These are phyloP conservation scores for Nephrotoma guestfalica DNA, from an alignment of 2,888 invertebrate species.

Conservation along the genomic window DNA sequence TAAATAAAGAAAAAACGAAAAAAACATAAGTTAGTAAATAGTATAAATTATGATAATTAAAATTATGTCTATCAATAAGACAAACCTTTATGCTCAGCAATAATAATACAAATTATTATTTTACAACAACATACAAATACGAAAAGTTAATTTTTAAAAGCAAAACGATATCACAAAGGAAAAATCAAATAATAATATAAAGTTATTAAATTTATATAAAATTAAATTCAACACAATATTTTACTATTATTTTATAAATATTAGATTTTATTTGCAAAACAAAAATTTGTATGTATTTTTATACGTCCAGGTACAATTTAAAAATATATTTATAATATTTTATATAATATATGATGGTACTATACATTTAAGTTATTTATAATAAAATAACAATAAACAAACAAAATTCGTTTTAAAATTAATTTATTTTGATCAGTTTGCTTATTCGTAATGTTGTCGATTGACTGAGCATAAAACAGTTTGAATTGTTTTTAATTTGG, in stretches of 20 bases:
- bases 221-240: not conserved
- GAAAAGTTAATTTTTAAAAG: not conserved
- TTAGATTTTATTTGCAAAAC: not conserved
- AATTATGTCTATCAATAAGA: not conserved
- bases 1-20: not conserved
- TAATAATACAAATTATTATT: not conserved
- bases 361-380: not conserved
- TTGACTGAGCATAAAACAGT: not conserved
- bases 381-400: not conserved
- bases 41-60: not conserved
- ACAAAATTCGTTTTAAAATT: not conserved
- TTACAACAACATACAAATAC: not conserved
- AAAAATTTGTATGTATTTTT: not conserved
- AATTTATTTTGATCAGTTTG: not conserved
- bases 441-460: not conserved
- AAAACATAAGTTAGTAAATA: not conserved
- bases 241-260: not conserved
- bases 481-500: not conserved
- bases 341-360: no score
- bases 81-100: not conserved
- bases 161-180: not conserved
- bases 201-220: not conserved
- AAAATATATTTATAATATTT: not conserved
- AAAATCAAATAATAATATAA: not conserved
- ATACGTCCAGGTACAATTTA: not conserved